Percentiles rank a stretch among this genome's conserved stretches.
phyloP scores from a whole-genome alignment of 2,113 vertebrate species.

The Crotalus viridis region DNA sequence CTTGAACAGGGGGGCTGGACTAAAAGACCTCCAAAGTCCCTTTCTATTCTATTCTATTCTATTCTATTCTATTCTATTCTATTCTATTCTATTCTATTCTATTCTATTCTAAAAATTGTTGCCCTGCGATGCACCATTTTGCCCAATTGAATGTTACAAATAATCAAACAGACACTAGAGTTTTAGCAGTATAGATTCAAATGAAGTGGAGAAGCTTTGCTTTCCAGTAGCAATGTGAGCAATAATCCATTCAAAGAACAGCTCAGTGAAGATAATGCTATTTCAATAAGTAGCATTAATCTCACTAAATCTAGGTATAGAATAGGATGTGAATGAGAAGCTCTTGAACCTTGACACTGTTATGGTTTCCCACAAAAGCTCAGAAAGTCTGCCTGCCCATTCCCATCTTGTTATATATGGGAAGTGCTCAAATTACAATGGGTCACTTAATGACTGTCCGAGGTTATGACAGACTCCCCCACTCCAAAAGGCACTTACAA shows the following conservation, averaged over 20 bases:
- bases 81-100: no score
- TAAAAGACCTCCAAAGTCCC: no score
- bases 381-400: not conserved
- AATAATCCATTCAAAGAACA: not conserved
- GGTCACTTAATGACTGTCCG: not conserved
- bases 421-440: not conserved
- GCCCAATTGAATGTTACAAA: no score
- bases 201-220: not conserved
- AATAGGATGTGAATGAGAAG: not conserved
- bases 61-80: no score
- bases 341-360: not conserved
- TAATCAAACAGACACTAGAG: no score
- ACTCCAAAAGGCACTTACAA: not conserved
- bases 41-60: no score
- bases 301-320: not conserved
- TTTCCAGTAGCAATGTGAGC: not conserved
- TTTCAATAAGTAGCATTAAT: not conserved
- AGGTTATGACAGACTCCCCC: not conserved
- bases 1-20: no score
- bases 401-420: not conserved
- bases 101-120: no score
- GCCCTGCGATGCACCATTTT: no score
- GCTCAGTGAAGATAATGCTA: not conserved
- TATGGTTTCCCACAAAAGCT: not conserved
- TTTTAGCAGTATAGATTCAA: not conserved